These are phyloP conservation scores for Ecliptopera silaceata DNA, from an alignment of 2,888 invertebrate species.

Conservation along the genomic window DNA sequence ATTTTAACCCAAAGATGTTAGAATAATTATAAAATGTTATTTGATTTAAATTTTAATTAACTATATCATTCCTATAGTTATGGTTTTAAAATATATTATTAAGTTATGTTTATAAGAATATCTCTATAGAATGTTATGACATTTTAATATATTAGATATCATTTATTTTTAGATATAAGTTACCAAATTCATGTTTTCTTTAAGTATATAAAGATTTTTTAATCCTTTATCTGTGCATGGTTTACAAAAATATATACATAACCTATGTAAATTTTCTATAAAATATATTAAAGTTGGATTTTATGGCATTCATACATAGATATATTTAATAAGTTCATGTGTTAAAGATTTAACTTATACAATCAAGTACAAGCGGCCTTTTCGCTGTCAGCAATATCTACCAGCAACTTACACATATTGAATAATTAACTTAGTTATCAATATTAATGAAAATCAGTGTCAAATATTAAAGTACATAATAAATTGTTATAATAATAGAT, in stretches of 20 bases:
- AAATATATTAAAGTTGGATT: no score
- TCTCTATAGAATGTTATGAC: conserved; percentile 24
- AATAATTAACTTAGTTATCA: not conserved
- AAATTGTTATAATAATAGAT: not conserved
- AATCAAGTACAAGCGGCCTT: no score
- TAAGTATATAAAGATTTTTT: not conserved
- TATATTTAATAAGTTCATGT: no score
- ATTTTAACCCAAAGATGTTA: not conserved
- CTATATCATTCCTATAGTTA: conserved; percentile 63
- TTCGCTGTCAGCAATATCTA: no score
- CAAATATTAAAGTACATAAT: not conserved
- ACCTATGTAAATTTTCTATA: no score
- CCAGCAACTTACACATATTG: no score
- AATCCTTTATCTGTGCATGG: conserved; percentile 5
- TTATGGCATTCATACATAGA: no score
- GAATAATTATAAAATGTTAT: conserved; percentile 21
- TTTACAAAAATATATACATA: not conserved
- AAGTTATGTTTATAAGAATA: conserved; percentile 11
- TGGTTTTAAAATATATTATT: conserved; percentile 45
- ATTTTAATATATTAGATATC: conserved; percentile 21
- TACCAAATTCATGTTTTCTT: conserved; percentile 9
- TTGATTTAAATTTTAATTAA: conserved; percentile 34
- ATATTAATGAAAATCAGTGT: not conserved
- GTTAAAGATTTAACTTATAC: no score
- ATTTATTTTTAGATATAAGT: conserved; percentile 6